Conservation (phyloP, 2,888 invertebrate genomes). For the Dynastes maya region DNA sequence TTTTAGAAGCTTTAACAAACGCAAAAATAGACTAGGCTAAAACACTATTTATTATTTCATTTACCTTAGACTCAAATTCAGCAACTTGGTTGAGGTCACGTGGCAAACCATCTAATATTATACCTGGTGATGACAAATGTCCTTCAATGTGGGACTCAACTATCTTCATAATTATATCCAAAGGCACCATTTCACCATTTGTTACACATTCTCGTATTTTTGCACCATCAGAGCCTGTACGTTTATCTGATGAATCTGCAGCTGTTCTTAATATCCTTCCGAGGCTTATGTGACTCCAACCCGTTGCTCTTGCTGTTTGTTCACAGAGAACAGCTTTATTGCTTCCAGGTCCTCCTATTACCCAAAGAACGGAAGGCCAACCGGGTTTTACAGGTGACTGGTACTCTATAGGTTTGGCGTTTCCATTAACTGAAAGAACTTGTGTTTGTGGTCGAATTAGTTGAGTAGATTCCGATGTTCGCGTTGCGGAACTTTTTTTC, state of each 20-base stretch:
- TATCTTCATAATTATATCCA: constrained; percentile 84
- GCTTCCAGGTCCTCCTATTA: constrained; percentile 92
- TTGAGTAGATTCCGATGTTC: constrained; percentile 5
- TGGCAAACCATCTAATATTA: constrained; percentile 96
- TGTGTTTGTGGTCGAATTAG: constrained; percentile 64
- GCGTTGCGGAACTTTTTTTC: constrained; percentile 53
- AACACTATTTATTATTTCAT: constrained; percentile 41
- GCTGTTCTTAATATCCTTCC: constrained; percentile 85
- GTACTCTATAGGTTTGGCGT: constrained; percentile 52
- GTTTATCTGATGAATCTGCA: constrained; percentile 74
- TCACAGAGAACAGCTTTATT: constrained; percentile 88
- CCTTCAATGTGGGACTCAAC: constrained; percentile 80
- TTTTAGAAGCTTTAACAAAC: no score
- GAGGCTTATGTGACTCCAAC: constrained; percentile 81
- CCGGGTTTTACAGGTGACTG: constrained; percentile 65
- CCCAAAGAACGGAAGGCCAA: constrained; percentile 68
- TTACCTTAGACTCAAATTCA: constrained; percentile 91
- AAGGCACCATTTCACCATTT: constrained; percentile 86
- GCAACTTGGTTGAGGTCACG: constrained; percentile 90
- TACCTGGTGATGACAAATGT: constrained; percentile 79
- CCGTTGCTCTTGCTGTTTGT: constrained; percentile 79
- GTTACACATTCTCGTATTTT: constrained; percentile 80
- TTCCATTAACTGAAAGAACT: constrained; percentile 65
- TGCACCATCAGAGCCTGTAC: constrained; percentile 63
- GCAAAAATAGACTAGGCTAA: no score